Evolutionary conservation across 2,113 vertebrate genomes (phyloP), one percentile per base, ranked within the genome.

Genomic region (Ondatra zibethicus): DNA sequence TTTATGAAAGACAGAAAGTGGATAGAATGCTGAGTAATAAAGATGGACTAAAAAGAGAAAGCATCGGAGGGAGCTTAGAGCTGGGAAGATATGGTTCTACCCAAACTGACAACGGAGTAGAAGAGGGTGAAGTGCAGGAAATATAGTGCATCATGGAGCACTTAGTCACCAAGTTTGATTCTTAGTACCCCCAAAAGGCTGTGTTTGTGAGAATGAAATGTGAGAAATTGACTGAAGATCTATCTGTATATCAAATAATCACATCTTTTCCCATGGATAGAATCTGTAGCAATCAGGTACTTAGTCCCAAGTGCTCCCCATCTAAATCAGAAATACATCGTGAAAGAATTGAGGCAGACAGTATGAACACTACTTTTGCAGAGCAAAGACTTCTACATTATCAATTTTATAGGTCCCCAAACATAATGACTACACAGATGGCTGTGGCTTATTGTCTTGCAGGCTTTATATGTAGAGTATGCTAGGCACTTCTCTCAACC

Each of bases 1-100:
- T 89, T 95, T 96, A 78, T 95, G 33, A 96, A 82, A 91, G 72
- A 66, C 29, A 89, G 88, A 95, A 92, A 84, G 66, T 89, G 1
- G 36, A 72, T 39, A 78, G 23, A 36, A 86, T 85, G 29, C 39
- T 81, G 52, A 78, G 16, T 89, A 36, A 81, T 63, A 77, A 89
- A 87, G 50, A 93, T 77, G 14, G 8, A n/a, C 52, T 31, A 31
- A 45, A 23, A 66, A 70, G 45, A 93, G 58, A 81, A 92, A 78
- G 61, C 77, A 63, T 66, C 6, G 47, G 70, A 93, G 12, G 45
- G 45, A 39, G 14, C 39, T 95, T 89, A 76, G 0, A 92, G 23
- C 29, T 29, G 45, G 16, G 66, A 92, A 31, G 12, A 73, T 93
- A 68, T 25, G 58, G 12, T 9, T 70, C 39, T 96, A 55, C 39